Percentiles rank a stretch among this genome's conserved stretches.
Evolutionary conservation across 2,888 invertebrate genomes (phyloP).

Genomic region (Parochlus steinenii): DNA sequence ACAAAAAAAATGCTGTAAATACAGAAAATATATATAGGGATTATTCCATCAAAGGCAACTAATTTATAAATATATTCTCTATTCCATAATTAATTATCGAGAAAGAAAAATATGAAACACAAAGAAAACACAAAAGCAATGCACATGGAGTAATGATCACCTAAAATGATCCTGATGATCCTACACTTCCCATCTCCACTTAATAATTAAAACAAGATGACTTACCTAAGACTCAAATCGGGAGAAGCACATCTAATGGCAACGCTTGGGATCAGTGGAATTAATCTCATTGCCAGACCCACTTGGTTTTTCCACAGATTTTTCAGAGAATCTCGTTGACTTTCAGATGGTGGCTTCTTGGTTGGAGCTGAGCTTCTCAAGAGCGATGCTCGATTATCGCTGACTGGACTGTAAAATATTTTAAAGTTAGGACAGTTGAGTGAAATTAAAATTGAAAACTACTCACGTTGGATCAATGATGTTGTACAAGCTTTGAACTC

Average conservation of each 20-base stretch:
- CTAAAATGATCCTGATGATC: not conserved
- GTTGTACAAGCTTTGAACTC: slow-evolving; percentile 78
- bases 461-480: slow-evolving; percentile 89
- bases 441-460: no score
- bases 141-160: not conserved
- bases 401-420: slow-evolving; percentile 58
- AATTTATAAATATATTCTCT: not conserved
- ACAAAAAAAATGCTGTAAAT: no score
- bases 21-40: no score
- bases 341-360: slow-evolving; percentile 79
- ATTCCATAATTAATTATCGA: not conserved
- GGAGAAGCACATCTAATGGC: slow-evolving; percentile 85
- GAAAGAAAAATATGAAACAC: not conserved
- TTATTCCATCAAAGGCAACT: not conserved
- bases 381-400: slow-evolving; percentile 89
- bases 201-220: slow-evolving; percentile 9
- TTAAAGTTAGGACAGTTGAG: no score
- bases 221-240: slow-evolving; percentile 75
- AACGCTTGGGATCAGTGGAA: slow-evolving; percentile 78
- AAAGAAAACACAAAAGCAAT: no score
- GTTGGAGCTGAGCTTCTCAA: slow-evolving; percentile 74
- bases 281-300: slow-evolving; percentile 89
- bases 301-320: slow-evolving; percentile 97
- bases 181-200: not conserved
- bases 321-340: slow-evolving; percentile 72